These are phyloP conservation scores for Graphium colonna DNA, from an alignment of 2,888 invertebrate species.

Conservation along the genomic window DNA sequence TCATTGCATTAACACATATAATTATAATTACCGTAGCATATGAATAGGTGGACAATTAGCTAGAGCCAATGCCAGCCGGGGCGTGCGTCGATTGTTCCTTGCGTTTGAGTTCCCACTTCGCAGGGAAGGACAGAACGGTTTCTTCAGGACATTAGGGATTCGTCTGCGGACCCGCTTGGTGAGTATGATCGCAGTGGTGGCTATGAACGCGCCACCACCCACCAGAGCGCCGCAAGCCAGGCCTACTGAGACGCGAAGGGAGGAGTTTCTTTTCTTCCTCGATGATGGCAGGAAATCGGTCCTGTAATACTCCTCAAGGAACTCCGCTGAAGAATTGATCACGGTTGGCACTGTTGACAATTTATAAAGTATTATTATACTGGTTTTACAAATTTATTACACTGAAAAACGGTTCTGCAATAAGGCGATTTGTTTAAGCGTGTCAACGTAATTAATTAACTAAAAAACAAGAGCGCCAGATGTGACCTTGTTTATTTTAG, in stretches of 20 bases:
- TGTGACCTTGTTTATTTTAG: no score
- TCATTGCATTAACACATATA: slow-evolving; percentile 4
- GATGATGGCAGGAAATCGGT: slow-evolving; percentile 66
- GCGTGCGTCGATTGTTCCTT: slow-evolving; percentile 70
- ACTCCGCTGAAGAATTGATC: slow-evolving; percentile 80
- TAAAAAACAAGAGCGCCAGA: no score
- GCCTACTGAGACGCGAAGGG: slow-evolving; percentile 71
- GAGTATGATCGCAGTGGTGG: slow-evolving; percentile 82
- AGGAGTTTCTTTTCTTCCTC: slow-evolving; percentile 67
- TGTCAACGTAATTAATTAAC: no score
- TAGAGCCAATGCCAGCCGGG: slow-evolving; percentile 61
- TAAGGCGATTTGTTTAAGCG: no score
- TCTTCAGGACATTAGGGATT: slow-evolving; percentile 69
- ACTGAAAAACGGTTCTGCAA: no score
- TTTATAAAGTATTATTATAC: no score
- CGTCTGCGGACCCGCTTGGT: slow-evolving; percentile 69
- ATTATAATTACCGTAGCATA: slow-evolving; percentile 53
- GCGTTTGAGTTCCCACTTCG: slow-evolving; percentile 52
- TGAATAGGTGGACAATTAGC: slow-evolving; percentile 73
- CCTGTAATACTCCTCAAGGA: slow-evolving; percentile 82
- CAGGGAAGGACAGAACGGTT: slow-evolving; percentile 66
- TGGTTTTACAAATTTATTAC: no score
- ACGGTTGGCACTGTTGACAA: slow-evolving; percentile 67
- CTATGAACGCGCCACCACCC: slow-evolving; percentile 80
- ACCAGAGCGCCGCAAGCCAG: slow-evolving; percentile 64